These are phyloP conservation scores for Phengaris alcon DNA, from an alignment of 2,888 invertebrate species.

Conservation along the genomic window DNA sequence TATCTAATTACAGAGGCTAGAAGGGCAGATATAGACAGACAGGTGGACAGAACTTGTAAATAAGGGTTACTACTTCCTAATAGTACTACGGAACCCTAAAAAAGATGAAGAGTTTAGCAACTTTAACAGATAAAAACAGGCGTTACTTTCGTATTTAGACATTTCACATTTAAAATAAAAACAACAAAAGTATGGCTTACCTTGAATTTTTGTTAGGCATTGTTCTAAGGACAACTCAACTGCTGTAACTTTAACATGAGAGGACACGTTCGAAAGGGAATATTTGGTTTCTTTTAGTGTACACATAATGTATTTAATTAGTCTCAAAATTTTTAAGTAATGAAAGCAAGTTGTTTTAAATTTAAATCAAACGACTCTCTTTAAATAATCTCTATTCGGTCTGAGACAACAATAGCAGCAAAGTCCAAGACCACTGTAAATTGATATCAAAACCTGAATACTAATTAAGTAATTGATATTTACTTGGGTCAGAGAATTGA, in stretches of 20 bases:
- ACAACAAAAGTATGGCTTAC: constrained; percentile 41
- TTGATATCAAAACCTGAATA: neutral
- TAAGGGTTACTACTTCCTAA: too few relatives aligned
- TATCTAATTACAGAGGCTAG: too few relatives aligned
- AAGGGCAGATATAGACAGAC: too few relatives aligned
- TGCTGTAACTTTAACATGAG: constrained; percentile 49
- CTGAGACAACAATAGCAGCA: neutral
- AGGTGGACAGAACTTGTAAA: too few relatives aligned
- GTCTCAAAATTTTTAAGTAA: neutral
- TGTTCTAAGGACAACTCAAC: constrained; percentile 54
- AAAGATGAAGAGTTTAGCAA: too few relatives aligned
- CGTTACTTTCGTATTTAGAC: too few relatives aligned
- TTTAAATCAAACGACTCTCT: neutral
- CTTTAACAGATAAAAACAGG: too few relatives aligned
- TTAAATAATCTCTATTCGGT: too few relatives aligned
- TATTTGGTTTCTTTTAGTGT: constrained; percentile 34
- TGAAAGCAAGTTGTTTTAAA: neutral
- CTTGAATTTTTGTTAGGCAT: constrained; percentile 52
- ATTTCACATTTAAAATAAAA: neutral
- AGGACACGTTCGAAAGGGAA: constrained; percentile 41
- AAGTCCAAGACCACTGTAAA: neutral
- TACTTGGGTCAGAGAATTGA: neutral
- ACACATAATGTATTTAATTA: constrained; percentile 35
- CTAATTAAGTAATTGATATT: neutral
- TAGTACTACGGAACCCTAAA: too few relatives aligned